A percentile compares a stretch with the other conserved stretches of the same genome.
Conservation (phyloP, 2,113 vertebrate genomes). For the Vombatus ursinus region DNA sequence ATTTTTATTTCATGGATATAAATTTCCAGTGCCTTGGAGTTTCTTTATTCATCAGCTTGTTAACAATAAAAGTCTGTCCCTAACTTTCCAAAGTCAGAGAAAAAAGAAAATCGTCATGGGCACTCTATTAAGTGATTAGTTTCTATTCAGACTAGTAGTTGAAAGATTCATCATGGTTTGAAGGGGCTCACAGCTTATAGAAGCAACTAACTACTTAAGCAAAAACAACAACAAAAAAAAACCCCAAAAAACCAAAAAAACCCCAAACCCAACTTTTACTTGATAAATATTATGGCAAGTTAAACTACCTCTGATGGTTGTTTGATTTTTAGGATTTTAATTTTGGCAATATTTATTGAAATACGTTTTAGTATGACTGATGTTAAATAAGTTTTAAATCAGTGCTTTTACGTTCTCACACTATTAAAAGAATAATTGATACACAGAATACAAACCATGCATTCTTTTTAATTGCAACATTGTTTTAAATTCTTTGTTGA, state of each 20-base stretch:
- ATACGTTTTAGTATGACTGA: neutral
- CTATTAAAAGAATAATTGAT: too few species aligned
- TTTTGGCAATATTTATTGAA: slow-evolving; percentile 1
- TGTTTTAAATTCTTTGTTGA: too few species aligned
- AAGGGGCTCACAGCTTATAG: slow-evolving; percentile 57
- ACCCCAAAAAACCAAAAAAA: too few species aligned
- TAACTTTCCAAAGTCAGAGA: slow-evolving; percentile 73
- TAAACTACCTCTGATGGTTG: neutral
- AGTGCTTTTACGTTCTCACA: too few species aligned
- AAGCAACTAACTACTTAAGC: slow-evolving; percentile 53
- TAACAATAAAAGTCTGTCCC: slow-evolving; percentile 74
- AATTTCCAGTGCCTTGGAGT: slow-evolving; percentile 81
- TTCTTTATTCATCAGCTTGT: slow-evolving; percentile 82
- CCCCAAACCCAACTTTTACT: neutral
- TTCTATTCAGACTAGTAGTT: slow-evolving; percentile 61
- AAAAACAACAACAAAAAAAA: slow-evolving; percentile 36
- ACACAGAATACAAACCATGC: too few species aligned
- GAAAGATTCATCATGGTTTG: slow-evolving; percentile 57
- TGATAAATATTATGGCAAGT: neutral
- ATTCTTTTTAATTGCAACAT: too few species aligned
- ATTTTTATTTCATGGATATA: slow-evolving; percentile 80
- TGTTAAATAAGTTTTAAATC: neutral
- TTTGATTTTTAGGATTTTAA: neutral
- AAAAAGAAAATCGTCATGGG: slow-evolving; percentile 71
- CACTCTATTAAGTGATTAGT: slow-evolving; percentile 62